phyloP scores from a whole-genome alignment of 2,113 vertebrate genomes.

The Stomatorhinus ivindoensis region DNA sequence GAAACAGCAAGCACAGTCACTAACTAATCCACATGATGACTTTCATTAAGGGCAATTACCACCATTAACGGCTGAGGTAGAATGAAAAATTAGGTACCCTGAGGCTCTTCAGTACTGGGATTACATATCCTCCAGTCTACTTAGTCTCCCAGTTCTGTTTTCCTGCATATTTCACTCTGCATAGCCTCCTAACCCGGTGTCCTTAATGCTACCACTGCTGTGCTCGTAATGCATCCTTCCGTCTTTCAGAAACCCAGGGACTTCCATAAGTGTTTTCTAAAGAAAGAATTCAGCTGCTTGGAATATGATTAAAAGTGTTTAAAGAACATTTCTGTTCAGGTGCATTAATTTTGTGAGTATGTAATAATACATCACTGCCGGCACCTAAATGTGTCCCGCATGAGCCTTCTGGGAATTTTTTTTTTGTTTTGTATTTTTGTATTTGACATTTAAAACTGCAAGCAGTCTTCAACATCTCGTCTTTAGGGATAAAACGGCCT shows the following conservation, averaged over 20 bases:
- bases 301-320: not conserved
- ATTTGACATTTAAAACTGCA: conserved; percentile 20
- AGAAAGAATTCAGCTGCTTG: not conserved
- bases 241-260: not conserved
- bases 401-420: conserved; percentile 1
- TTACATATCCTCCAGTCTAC: not conserved
- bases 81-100: not conserved
- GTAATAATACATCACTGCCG: conserved; percentile 12
- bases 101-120: not conserved
- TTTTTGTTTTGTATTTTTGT: conserved; percentile 6
- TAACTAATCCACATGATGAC: not conserved
- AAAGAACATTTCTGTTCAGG: conserved; percentile 7
- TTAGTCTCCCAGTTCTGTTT: not conserved
- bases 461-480: not conserved
- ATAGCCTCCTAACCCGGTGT: not conserved
- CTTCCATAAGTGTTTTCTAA: not conserved
- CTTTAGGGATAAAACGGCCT: conserved; percentile 19
- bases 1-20: not conserved
- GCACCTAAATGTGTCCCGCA: conserved; percentile 13
- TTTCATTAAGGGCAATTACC: not conserved
- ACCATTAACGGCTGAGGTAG: not conserved
- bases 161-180: not conserved
- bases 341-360: conserved; percentile 13
- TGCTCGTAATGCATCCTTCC: not conserved
- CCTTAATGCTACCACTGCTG: not conserved